A percentile compares a stretch with the other conserved stretches of the same genome.
Conservation (phyloP, 2,888 invertebrate species). For the Cosmia pyralina region DNA sequence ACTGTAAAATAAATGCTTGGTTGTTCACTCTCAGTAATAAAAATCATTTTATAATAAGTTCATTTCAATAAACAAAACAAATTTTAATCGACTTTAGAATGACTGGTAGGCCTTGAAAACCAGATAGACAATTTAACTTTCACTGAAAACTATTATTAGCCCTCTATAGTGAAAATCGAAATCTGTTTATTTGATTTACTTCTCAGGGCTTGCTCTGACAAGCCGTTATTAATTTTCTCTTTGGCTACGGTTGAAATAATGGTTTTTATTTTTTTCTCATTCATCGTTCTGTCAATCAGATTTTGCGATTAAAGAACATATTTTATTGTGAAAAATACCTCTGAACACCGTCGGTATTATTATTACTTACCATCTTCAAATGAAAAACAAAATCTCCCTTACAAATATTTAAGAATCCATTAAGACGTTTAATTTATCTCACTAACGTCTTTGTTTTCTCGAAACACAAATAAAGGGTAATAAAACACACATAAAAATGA, state of each 20-base stretch:
- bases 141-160: conserved; percentile 14
- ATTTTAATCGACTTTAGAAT: background rate
- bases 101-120: background rate
- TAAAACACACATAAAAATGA: conserved; percentile 79
- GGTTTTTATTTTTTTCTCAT: conserved; percentile 7
- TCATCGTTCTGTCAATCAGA: conserved; percentile 20
- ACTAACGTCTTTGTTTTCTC: conserved; percentile 19
- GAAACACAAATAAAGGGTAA: conserved; percentile 53
- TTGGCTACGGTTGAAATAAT: conserved; percentile 26
- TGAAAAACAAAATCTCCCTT: conserved; percentile 1
- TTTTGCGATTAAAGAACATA: background rate
- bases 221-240: conserved; percentile 23
- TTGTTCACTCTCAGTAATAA: background rate
- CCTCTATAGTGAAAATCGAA: conserved; percentile 24
- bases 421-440: conserved; percentile 19
- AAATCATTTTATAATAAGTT: background rate
- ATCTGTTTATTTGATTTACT: conserved; percentile 32
- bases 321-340: conserved; percentile 12
- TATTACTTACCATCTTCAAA: conserved; percentile 3
- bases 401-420: conserved; percentile 15
- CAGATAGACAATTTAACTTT: conserved; percentile 12
- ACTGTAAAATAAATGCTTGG: background rate
- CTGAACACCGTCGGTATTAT: background rate
- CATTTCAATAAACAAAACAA: too few relatives aligned
- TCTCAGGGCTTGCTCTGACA: conserved; percentile 12